Evolutionary conservation across 2,888 invertebrate species (phyloP), one percentile per base, ranked within the genome.

Genomic region (Hemistola chrysoprasaria): DNA sequence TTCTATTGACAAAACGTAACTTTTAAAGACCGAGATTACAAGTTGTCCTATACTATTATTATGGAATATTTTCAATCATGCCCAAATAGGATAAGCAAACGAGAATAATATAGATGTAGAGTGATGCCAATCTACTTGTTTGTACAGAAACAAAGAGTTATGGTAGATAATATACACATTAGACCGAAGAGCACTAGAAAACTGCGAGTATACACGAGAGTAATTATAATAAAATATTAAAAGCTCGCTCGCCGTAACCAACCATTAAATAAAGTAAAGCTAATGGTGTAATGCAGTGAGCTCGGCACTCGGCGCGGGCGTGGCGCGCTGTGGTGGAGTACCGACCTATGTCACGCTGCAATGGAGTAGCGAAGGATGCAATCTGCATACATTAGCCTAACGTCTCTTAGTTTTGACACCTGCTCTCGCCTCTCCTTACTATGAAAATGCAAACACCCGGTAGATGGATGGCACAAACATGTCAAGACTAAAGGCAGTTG

Each of bases 361-460:
- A 44, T 36, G 40, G 59, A 63, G 71, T 68, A 68, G 74, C 71
- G 70, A 75, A 74, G 79, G 82, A 79, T 81, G 84, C 86, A 86
- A 86, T 86, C 85, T 86, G 85, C 87, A 88, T 87, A 79, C 83
- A 88, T 88, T 88, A 86, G 77, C 81, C 79, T 79, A 80, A 83
- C 77, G 78, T 78, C 79, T 76, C 78, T 74, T 78, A 83, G 85
- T 86, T 86, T 83, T 86, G 87, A 86, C 87, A 87, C 87, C 87
- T 85, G 86, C 81, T 81, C 79, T 71, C 74, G 57, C 51, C 62
- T 50, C 59, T 41, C 40, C 44, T 16, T 16, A 51, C 59, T 70
- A 71, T 65, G 73, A 74, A 71, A 72, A 74, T 66, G 71, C 61
- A 56, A 47, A 44, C 41, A 16, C 59, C 61, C 53, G 47, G 62